phyloP scores from a whole-genome alignment of 2,888 invertebrate species.

The Dryocosmus kuriphilus region DNA sequence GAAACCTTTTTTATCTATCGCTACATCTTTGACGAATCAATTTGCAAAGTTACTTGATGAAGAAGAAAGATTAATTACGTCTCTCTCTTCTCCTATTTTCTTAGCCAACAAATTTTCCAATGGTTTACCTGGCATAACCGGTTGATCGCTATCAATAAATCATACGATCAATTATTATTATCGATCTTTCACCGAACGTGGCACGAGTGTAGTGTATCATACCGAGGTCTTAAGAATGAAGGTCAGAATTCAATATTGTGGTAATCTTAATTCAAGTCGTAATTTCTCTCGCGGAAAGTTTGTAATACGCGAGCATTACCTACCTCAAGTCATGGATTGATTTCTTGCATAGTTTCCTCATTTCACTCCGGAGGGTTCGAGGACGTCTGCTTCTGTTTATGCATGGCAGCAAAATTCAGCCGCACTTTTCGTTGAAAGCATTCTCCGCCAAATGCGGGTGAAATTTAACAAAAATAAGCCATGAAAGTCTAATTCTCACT shows the following conservation, averaged over 20 bases:
- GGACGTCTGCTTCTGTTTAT: slow-evolving; percentile 40
- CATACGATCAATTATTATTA: slow-evolving; percentile 12
- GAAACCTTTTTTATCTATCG: neutral
- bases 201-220: neutral
- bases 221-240: slow-evolving; percentile 30
- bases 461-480: neutral
- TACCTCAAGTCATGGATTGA: slow-evolving; percentile 45
- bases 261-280: slow-evolving; percentile 15
- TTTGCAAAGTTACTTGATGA: neutral
- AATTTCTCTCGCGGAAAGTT: slow-evolving; percentile 24
- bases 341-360: slow-evolving; percentile 43
- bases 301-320: slow-evolving; percentile 42
- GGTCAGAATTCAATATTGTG: slow-evolving; percentile 34
- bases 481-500: neutral
- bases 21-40: neutral
- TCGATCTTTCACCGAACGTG: slow-evolving; percentile 1
- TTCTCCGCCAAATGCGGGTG: neutral
- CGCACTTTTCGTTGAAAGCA: neutral
- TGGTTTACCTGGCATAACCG: neutral
- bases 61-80: slow-evolving; percentile 1
- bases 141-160: slow-evolving; percentile 2
- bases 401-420: neutral
- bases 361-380: slow-evolving; percentile 44
- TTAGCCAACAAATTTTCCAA: slow-evolving; percentile 9
- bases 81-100: neutral